Evolutionary conservation across 2,797 vertebrate species (phyloP).

Genomic region (Balearica regulorum): DNA sequence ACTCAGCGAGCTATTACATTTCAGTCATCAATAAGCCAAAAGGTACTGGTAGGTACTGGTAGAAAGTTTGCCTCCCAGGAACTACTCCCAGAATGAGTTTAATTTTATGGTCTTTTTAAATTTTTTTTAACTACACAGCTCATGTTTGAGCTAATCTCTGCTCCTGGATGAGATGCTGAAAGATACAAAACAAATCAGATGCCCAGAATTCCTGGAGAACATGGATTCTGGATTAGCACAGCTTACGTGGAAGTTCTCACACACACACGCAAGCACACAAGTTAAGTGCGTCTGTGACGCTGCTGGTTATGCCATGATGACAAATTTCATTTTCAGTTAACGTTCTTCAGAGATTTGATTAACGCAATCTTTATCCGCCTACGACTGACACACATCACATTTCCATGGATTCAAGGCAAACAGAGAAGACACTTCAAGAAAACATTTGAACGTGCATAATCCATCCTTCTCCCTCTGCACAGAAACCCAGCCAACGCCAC

Average conservation of each 20-base stretch:
- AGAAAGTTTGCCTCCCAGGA: neutral
- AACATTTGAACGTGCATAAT: neutral
- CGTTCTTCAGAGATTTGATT: conserved; percentile 1
- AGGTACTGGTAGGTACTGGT: neutral
- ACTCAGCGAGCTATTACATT: neutral
- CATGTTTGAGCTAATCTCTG: neutral
- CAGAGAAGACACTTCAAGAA: neutral
- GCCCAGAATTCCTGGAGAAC: neutral
- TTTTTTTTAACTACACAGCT: neutral
- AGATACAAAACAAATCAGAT: neutral
- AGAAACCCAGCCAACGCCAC: neutral
- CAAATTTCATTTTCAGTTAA: conserved; percentile 3
- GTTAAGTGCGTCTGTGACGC: neutral
- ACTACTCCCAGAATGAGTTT: neutral
- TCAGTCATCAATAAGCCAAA: neutral
- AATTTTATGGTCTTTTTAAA: neutral
- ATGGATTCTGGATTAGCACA: neutral
- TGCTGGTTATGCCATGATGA: neutral
- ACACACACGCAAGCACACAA: neutral
- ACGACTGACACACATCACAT: neutral
- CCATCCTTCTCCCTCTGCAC: neutral
- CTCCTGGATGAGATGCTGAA: neutral
- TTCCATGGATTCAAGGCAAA: conserved; percentile 24
- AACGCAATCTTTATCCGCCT: neutral
- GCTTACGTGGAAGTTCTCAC: neutral